phyloP scores from a whole-genome alignment of 1,140 invertebrate species.

The Ctenoplectra terminalis region DNA sequence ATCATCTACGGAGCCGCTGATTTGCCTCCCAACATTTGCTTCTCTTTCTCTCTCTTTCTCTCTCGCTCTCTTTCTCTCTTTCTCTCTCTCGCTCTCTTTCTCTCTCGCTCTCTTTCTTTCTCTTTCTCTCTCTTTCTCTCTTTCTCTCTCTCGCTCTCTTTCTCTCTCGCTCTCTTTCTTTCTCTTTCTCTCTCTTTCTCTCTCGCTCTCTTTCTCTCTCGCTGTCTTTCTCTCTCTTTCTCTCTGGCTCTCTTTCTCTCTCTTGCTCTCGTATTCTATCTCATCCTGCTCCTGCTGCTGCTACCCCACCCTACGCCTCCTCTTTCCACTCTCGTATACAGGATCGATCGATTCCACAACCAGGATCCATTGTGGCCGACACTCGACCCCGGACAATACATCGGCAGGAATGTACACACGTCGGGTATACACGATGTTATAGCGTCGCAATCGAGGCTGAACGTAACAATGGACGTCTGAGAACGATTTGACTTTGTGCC shows the following conservation, averaged over 20 bases:
- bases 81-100: neutral
- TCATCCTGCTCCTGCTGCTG: neutral
- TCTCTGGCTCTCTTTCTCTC: too few relatives aligned
- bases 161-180: neutral
- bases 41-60: neutral
- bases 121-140: neutral
- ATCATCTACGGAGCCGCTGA: conserved; percentile 69
- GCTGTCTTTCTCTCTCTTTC: neutral
- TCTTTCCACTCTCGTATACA: conserved; percentile 41
- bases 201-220: neutral
- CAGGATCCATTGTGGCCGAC: conserved; percentile 65
- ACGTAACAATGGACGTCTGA: conserved; percentile 39
- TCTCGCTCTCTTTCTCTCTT: too few relatives aligned
- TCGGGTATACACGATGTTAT: conserved; percentile 58
- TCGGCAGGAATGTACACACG: conserved; percentile 55
- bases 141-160: neutral
- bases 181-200: neutral
- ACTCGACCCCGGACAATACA: conserved; percentile 65
- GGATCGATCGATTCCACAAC: conserved; percentile 65
- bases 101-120: too few relatives aligned
- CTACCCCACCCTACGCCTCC: neutral
- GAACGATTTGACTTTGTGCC: conserved; percentile 55
- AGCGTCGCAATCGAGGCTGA: conserved; percentile 55
- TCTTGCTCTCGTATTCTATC: neutral
- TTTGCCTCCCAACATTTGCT: conserved; percentile 56